phyloP scores from a whole-genome alignment of 2,888 invertebrate genomes.

The Siphlonurus alternatus region DNA sequence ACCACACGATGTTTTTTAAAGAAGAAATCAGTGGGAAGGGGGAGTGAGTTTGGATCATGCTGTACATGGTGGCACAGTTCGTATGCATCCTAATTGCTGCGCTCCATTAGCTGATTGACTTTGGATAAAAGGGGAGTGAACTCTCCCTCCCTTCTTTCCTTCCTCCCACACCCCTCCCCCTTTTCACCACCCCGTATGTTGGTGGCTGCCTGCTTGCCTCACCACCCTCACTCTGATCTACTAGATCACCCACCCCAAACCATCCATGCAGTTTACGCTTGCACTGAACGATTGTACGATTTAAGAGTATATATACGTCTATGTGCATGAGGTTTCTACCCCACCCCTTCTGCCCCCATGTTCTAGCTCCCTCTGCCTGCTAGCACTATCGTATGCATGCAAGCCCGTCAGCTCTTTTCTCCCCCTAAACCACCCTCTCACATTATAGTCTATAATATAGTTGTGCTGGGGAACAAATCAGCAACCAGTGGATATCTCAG shows the following conservation, averaged over 20 bases:
- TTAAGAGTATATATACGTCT: too few relatives aligned
- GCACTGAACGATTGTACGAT: neutral
- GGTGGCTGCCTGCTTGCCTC: too few relatives aligned
- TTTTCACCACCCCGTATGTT: neutral
- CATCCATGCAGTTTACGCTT: neutral
- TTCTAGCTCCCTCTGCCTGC: too few relatives aligned
- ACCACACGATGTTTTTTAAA: too few relatives aligned
- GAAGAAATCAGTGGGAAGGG: neutral
- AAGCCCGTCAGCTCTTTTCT: neutral
- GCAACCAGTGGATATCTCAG: neutral
- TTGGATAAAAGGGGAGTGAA: neutral
- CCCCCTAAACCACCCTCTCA: neutral
- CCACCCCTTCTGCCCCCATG: too few relatives aligned
- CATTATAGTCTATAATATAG: neutral
- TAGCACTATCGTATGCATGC: neutral
- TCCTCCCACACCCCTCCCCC: neutral
- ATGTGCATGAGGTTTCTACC: too few relatives aligned
- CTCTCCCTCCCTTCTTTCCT: neutral
- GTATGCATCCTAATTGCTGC: neutral
- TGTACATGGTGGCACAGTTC: neutral
- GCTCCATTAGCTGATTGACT: conserved; percentile 4
- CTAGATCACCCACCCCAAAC: neutral
- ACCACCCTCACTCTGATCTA: too few relatives aligned
- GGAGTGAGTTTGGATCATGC: neutral
- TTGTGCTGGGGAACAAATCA: neutral